Evolutionary conservation across 92 coral and sea anemone genomes (phyloP).

Genomic region (Epizoanthus ramosus): DNA sequence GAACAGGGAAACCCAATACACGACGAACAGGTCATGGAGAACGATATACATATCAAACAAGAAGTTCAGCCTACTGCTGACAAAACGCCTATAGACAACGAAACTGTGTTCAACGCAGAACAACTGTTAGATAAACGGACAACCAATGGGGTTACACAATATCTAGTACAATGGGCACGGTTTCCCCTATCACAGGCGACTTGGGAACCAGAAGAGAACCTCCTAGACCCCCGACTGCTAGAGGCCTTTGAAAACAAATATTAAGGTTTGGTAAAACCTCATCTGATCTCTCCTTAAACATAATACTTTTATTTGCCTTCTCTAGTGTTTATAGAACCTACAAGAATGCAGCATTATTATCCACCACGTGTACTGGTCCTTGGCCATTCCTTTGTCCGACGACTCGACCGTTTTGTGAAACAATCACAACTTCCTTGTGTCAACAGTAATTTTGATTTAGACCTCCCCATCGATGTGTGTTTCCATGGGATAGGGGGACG

Average conservation of each 20-base stretch:
- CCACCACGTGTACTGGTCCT: too few relatives aligned
- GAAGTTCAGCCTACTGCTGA: too few relatives aligned
- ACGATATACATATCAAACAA: too few relatives aligned
- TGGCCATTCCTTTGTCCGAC: too few relatives aligned
- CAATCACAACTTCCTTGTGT: not conserved
- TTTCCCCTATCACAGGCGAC: slow-evolving; percentile 26
- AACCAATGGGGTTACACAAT: not conserved
- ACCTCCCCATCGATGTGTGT: not conserved
- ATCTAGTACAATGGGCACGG: slow-evolving; percentile 15
- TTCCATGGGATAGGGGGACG: slow-evolving; percentile 20
- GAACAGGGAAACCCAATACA: too few relatives aligned
- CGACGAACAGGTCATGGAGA: too few relatives aligned
- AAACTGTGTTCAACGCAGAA: slow-evolving; percentile 11
- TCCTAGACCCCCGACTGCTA: slow-evolving; percentile 5
- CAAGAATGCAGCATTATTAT: too few relatives aligned
- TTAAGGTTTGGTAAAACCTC: not conserved
- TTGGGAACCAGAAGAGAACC: slow-evolving; percentile 34
- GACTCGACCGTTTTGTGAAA: not conserved
- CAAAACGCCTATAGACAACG: not conserved
- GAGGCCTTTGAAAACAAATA: not conserved
- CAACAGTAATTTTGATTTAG: not conserved
- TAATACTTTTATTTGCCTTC: too few relatives aligned
- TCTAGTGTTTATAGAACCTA: too few relatives aligned
- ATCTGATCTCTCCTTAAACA: too few relatives aligned
- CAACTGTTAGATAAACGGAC: not conserved